Base-by-base conservation (phyloP, 2,888 invertebrate species). In the Temnothorax ravouxi region DNA sequence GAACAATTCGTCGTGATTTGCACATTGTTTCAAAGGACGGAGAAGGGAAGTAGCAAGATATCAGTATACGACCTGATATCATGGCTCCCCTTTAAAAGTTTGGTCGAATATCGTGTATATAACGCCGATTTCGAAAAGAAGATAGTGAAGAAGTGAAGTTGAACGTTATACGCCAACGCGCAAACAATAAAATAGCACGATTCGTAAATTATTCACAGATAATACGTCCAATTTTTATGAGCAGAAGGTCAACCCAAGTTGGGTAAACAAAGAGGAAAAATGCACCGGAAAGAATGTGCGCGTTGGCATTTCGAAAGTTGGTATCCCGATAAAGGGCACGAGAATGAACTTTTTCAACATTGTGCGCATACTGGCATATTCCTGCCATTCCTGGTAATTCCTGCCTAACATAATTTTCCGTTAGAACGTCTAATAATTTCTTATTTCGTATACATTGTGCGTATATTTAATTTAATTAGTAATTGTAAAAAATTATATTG, bases 1-100 rank as follows among this genome's bases (percentile, higher is more conserved):
- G 82, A 85, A 83, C 88, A 86, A 89, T 91, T 90, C 84, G 86
- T 93, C 90, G 89, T 84, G 88, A 88, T 89, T 88, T 85, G 80
- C 79, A 76, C 50, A 76, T 75, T 44, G 52, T 25, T 38, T 71
- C 44, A 71, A 79, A 64, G 71, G 18, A 25, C 29, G n/a, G 47
- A 74, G 59, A 38, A 18, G 47, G 56, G 54, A 62, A 61, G 61
- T 75, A 83, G 75, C 81, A 54, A 62, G 47, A 41, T 66, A 84
- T 74, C 84, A 62, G 72, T 74, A 74, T 79, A 25, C 66, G 71
- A 64, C 67, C 18, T 62, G 50, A 47, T n/a, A 59, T 47, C 3
- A 21, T 41, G n/a, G 74, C n/a, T 29, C 29, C 18, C 29, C 81
- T 81, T 80, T 47, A 59, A 74, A 72, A 74, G 52, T 54, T 59